A percentile compares a stretch with the other conserved stretches of the same genome.
phyloP scores from a whole-genome alignment of 2,888 invertebrate genomes.

The Emmelina monodactyla region DNA sequence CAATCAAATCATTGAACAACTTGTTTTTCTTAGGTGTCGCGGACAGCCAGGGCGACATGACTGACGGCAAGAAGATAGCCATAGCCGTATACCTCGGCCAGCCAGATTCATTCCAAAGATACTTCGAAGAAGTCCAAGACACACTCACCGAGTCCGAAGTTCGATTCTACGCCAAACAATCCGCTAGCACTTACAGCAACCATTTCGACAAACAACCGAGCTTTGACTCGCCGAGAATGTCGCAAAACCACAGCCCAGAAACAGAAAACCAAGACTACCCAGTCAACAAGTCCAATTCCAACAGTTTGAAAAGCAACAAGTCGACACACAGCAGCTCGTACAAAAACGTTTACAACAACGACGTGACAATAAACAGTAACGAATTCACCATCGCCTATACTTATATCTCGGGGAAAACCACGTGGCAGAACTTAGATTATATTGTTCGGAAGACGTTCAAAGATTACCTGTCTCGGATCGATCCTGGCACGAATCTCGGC shows the following conservation, averaged over 20 bases:
- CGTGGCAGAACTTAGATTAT: constrained; percentile 94
- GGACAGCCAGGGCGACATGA: constrained; percentile 71
- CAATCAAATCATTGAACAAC: too few species aligned
- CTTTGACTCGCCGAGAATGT: constrained; percentile 53
- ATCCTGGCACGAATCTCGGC: constrained; percentile 90
- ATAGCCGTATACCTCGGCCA: constrained; percentile 89
- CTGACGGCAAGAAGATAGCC: constrained; percentile 86
- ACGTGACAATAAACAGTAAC: constrained; percentile 68
- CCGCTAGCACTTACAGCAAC: constrained; percentile 45
- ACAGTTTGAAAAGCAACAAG: constrained; percentile 64
- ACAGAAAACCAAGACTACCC: constrained; percentile 50
- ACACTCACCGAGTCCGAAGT: constrained; percentile 71
- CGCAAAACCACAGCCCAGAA: constrained; percentile 55
- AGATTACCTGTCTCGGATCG: constrained; percentile 91
- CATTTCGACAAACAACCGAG: constrained; percentile 57
- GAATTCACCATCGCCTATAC: constrained; percentile 88
- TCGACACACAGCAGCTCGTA: constrained; percentile 60
- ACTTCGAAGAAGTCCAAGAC: constrained; percentile 71
- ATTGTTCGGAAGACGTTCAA: constrained; percentile 92
- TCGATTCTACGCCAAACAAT: constrained; percentile 65
- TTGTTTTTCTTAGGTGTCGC: constrained; percentile 49
- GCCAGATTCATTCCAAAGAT: constrained; percentile 77
- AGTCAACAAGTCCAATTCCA: constrained; percentile 59
- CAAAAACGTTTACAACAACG: constrained; percentile 58
- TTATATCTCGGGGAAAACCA: constrained; percentile 90